phyloP scores from a whole-genome alignment of 2,113 vertebrate species.

The Coryphaenoides rupestris region DNA sequence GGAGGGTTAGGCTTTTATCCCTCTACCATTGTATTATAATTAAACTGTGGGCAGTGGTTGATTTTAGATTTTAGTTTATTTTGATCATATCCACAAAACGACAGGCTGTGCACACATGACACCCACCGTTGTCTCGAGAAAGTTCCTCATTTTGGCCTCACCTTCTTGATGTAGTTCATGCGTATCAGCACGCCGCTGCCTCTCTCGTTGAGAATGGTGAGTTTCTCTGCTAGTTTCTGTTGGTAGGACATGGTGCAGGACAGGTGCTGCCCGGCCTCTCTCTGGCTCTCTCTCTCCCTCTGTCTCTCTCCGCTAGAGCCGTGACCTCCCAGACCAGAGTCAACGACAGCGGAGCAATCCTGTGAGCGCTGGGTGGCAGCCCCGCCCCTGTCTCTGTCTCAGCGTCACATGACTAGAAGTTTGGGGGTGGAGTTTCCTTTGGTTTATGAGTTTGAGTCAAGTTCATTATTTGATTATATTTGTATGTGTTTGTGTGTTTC shows the following conservation, averaged over 20 bases:
- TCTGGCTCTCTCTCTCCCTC: constrained; percentile 3
- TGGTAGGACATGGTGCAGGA: constrained; percentile 80
- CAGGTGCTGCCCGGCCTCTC: constrained; percentile 30
- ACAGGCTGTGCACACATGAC: not conserved
- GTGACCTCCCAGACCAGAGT: constrained; percentile 38
- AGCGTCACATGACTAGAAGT: constrained; percentile 53
- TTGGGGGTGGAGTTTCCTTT: constrained; percentile 41
- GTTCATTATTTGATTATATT: not conserved
- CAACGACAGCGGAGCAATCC: constrained; percentile 16
- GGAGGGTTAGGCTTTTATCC: too few species aligned
- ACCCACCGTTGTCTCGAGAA: too few species aligned
- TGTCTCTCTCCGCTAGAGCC: constrained; percentile 29
- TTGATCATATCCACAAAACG: too few species aligned
- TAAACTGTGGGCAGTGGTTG: too few species aligned
- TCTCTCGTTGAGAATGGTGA: constrained; percentile 86
- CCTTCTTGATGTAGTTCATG: constrained; percentile 92
- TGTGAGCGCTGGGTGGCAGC: constrained; percentile 43
- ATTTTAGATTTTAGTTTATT: too few species aligned
- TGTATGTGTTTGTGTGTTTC: too few species aligned
- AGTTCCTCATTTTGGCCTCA: constrained; percentile 70
- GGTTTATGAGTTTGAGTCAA: not conserved
- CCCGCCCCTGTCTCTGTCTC: constrained; percentile 42
- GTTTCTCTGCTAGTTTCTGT: constrained; percentile 90
- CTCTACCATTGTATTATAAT: too few species aligned
- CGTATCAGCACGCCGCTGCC: constrained; percentile 86